Percentiles rank a stretch among this genome's conserved stretches.
Conservation (phyloP, 2,888 invertebrate species). For the Achlya flavicornis region DNA sequence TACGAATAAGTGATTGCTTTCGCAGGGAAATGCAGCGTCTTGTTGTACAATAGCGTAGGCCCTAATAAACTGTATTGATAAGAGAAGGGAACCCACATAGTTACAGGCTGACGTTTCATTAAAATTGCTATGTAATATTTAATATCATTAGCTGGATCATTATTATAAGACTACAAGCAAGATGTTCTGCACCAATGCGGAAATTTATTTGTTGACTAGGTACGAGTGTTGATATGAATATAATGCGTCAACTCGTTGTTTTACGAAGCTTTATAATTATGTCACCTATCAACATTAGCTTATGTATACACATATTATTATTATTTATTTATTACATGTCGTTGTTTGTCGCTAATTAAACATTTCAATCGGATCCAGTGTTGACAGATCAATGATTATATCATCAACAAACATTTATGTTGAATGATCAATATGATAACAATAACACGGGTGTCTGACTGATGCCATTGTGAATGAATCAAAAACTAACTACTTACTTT, state of each 20-base stretch:
- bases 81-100: background rate
- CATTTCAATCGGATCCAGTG: constrained; percentile 41
- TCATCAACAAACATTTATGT: constrained; percentile 53
- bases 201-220: background rate
- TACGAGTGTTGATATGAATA: background rate
- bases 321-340: background rate
- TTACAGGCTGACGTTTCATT: background rate
- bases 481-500: constrained; percentile 16
- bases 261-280: background rate
- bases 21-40: background rate
- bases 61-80: constrained; percentile 4
- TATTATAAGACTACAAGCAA: background rate
- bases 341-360: constrained; percentile 33
- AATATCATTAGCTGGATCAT: background rate
- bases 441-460: constrained; percentile 53
- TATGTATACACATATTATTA: background rate
- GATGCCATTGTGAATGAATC: constrained; percentile 41
- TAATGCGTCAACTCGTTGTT: constrained; percentile 2
- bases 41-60: background rate
- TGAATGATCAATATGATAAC: constrained; percentile 50
- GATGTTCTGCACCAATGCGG: background rate
- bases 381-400: constrained; percentile 47
- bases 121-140: background rate
- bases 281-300: constrained; percentile 3
- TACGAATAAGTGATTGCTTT: background rate